Evolutionary conservation across 2,888 invertebrate genomes (phyloP).

Genomic region (Cryptocheilus praepositus): DNA sequence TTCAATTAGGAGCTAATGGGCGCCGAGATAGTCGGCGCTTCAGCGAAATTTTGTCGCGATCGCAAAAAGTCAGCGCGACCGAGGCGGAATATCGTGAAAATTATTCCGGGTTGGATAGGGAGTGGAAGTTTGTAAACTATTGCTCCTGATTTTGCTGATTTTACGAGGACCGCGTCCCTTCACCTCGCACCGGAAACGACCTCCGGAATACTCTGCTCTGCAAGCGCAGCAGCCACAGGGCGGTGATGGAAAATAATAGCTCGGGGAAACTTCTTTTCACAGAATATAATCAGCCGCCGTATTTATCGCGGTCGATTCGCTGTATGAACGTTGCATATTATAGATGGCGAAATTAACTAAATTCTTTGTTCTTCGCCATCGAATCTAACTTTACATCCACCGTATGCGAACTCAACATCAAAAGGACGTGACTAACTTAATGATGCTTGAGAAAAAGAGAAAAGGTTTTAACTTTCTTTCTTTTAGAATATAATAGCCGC

Average conservation of each 20-base stretch:
- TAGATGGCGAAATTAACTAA: no score
- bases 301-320: neutral
- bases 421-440: no score
- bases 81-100: no score
- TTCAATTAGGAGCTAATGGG: no score
- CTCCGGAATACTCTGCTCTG: neutral
- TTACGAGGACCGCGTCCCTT: neutral
- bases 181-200: neutral
- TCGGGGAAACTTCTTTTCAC: neutral
- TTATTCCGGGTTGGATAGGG: no score
- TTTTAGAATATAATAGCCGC: neutral
- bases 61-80: no score
- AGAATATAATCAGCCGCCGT: neutral
- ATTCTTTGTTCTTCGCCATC: no score
- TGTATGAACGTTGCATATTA: no score
- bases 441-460: no score
- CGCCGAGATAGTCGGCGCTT: neutral
- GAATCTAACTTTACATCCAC: no score
- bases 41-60: constrained; percentile 4
- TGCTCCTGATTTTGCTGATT: constrained; percentile 6
- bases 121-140: neutral
- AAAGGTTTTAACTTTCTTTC: no score
- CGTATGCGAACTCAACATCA: no score
- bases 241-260: neutral
- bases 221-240: neutral